Evolutionary conservation across 1,140 invertebrate genomes (phyloP).

Genomic region (Euura lappo): DNA sequence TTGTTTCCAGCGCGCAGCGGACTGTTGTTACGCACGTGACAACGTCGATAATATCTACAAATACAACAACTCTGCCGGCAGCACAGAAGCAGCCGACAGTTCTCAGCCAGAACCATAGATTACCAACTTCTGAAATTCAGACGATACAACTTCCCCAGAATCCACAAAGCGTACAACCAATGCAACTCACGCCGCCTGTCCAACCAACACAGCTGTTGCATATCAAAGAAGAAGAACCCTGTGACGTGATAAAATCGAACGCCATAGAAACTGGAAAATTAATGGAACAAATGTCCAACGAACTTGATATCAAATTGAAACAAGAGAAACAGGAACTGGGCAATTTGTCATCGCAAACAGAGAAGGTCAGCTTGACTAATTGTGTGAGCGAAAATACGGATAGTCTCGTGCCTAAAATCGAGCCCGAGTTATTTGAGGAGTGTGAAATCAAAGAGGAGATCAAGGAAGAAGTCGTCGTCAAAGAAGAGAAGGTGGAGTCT

Average conservation of each 20-base stretch:
- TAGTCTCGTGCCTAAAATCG: constrained; percentile 27
- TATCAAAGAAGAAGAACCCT: constrained; percentile 9
- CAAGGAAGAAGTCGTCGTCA: constrained; percentile 29
- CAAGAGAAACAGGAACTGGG: constrained; percentile 21
- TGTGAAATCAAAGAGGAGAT: constrained; percentile 18
- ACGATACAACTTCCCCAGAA: constrained; percentile 13
- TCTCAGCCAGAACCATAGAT: background rate
- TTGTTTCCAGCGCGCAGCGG: constrained; percentile 39
- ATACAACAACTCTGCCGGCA: background rate
- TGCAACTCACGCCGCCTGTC: constrained; percentile 37
- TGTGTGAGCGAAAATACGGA: constrained; percentile 42
- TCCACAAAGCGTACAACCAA: constrained; percentile 29
- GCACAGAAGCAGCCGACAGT: background rate
- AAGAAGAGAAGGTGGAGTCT: constrained; percentile 28
- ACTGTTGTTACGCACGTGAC: constrained; percentile 37
- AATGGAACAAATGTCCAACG: constrained; percentile 12
- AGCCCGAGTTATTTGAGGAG: constrained; percentile 34
- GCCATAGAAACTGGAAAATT: constrained; percentile 15
- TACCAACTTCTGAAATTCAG: constrained; percentile 22
- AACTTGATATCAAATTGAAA: constrained; percentile 18
- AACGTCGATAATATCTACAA: constrained; percentile 28
- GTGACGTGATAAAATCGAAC: background rate
- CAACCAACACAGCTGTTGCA: constrained; percentile 30
- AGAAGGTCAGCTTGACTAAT: constrained; percentile 29
- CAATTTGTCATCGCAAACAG: constrained; percentile 4